Conservation (phyloP, 2,888 invertebrate species). For the Argynnis bischoffii region DNA sequence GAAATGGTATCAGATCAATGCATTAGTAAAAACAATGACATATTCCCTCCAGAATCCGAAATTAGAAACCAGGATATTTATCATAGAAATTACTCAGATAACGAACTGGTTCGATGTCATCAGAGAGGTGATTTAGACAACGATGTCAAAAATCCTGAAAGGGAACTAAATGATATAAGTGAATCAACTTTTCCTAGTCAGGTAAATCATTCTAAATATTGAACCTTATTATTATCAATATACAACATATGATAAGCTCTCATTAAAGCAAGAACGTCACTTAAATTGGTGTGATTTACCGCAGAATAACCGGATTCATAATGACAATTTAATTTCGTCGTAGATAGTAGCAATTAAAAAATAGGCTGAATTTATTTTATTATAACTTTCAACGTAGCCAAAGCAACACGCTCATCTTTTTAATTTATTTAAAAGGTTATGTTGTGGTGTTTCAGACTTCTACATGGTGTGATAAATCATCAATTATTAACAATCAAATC, state of each 20-base stretch:
- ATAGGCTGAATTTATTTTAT: conserved; percentile 58
- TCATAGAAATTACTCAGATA: conserved; percentile 57
- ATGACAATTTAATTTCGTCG: conserved; percentile 71
- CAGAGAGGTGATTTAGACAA: conserved; percentile 57
- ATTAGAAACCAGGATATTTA: conserved; percentile 59
- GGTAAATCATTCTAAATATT: conserved; percentile 55
- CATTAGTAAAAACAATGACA: conserved; percentile 51
- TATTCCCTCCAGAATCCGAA: conserved; percentile 51
- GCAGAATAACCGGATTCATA: conserved; percentile 72
- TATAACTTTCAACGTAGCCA: conserved; percentile 46
- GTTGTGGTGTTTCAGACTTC: conserved; percentile 59
- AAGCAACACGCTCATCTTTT: conserved; percentile 50
- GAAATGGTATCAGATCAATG: conserved; percentile 59
- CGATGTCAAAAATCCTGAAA: conserved; percentile 60
- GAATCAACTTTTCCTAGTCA: conserved; percentile 69
- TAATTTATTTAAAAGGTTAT: conserved; percentile 28
- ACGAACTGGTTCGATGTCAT: conserved; percentile 62
- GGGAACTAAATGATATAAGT: conserved; percentile 56
- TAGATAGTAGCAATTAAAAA: conserved; percentile 64
- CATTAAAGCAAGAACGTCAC: conserved; percentile 36
- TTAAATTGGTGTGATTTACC: conserved; percentile 56
- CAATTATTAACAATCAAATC: conserved; percentile 46
- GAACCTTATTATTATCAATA: conserved; percentile 44
- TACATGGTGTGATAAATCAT: conserved; percentile 59
- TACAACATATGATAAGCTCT: conserved; percentile 11